Percentiles rank a stretch among this genome's conserved stretches.
phyloP scores from a whole-genome alignment of 2,797 vertebrate species.

The Apogon talboti region DNA sequence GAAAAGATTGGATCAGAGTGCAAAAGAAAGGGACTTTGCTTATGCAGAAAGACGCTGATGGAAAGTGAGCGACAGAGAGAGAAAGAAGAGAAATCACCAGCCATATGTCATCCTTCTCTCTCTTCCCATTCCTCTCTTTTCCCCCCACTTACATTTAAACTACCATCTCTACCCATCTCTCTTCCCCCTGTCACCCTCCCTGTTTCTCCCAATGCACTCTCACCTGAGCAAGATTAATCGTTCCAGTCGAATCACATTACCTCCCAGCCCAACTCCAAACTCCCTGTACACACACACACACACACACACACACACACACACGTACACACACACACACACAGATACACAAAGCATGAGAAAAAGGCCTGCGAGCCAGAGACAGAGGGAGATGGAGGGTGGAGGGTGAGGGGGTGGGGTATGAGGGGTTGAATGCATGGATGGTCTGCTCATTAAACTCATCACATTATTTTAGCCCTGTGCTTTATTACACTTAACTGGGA shows the following conservation, averaged over 20 bases:
- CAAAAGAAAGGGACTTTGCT: conserved; percentile 5
- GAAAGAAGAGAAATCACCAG: conserved; percentile 26
- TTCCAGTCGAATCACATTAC: conserved; percentile 83
- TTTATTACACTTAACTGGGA: conserved; percentile 83
- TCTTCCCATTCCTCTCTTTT: background rate
- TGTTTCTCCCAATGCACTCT: conserved; percentile 69
- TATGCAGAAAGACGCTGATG: conserved; percentile 25
- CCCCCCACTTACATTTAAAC: conserved; percentile 53
- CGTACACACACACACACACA: conserved; percentile 3
- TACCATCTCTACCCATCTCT: conserved; percentile 58
- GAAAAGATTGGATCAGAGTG: conserved; percentile 29
- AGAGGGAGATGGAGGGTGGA: conserved; percentile 36
- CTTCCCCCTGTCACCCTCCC: conserved; percentile 60
- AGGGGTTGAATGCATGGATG: conserved; percentile 74
- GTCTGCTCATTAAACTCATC: conserved; percentile 83
- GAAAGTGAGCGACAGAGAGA: conserved; percentile 6
- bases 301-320: conserved; percentile 21
- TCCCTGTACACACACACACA: conserved; percentile 18
- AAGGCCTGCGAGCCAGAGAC: conserved; percentile 29
- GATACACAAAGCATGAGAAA: background rate
- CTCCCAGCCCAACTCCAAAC: conserved; percentile 63
- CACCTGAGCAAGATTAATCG: conserved; percentile 86
- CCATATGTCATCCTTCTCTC: background rate
- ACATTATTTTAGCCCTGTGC: conserved; percentile 79
- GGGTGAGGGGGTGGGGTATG: conserved; percentile 38